phyloP scores from a whole-genome alignment of 1,140 invertebrate genomes.

The Caenorhabditis inopinata region DNA sequence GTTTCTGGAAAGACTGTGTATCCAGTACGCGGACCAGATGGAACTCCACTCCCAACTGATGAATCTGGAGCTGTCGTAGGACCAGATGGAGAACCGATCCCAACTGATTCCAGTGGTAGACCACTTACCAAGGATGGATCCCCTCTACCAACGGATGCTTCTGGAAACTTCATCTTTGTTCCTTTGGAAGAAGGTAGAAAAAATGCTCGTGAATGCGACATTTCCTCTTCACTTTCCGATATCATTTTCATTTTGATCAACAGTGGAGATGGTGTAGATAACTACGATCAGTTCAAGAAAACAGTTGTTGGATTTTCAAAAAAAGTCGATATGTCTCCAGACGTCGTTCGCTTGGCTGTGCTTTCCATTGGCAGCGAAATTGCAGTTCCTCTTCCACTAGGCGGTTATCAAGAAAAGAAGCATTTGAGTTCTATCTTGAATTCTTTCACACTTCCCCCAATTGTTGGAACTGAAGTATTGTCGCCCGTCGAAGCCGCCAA shows the following conservation, averaged over 20 bases:
- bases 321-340: conserved; percentile 51
- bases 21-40: conserved; percentile 25
- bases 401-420: conserved; percentile 56
- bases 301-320: neutral
- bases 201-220: conserved; percentile 30
- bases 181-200: neutral
- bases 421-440: conserved; percentile 37
- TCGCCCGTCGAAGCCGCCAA: conserved; percentile 42
- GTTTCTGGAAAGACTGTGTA: neutral
- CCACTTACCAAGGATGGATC: conserved; percentile 40
- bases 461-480: conserved; percentile 39
- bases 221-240: conserved; percentile 41
- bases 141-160: conserved; percentile 45
- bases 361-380: conserved; percentile 55
- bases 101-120: conserved; percentile 44
- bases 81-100: conserved; percentile 33
- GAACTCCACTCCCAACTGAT: conserved; percentile 45
- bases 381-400: conserved; percentile 53
- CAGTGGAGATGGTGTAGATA: conserved; percentile 23
- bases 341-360: conserved; percentile 50
- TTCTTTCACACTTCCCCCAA: conserved; percentile 13
- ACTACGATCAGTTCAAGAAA: neutral
- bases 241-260: conserved; percentile 45
- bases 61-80: conserved; percentile 39
- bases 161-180: conserved; percentile 19